Evolutionary conservation across 2,888 invertebrate species (phyloP).

Genomic region (Agriotes lineatus): DNA sequence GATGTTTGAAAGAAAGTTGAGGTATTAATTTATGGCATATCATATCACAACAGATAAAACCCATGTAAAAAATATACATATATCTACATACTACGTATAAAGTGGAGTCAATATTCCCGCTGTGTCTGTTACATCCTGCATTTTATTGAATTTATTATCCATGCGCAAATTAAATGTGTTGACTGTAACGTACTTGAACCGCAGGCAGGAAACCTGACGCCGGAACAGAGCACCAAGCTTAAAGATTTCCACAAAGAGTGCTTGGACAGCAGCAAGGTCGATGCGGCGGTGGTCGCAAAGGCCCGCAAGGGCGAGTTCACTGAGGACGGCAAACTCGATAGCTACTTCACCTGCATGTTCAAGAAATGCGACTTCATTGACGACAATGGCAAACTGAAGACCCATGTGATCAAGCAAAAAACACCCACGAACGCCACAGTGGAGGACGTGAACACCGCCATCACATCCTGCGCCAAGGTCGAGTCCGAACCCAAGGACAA

Average conservation of each 20-base stretch:
- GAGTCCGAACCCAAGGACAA: conserved; percentile 58
- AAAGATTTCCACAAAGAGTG: conserved; percentile 50
- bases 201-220: conserved; percentile 42
- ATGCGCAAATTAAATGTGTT: too few species aligned
- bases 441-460: conserved; percentile 9
- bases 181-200: too few species aligned
- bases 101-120: too few species aligned
- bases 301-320: conserved; percentile 63
- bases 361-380: conserved; percentile 66
- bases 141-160: too few species aligned
- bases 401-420: conserved; percentile 63
- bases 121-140: too few species aligned
- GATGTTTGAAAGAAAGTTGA: too few species aligned
- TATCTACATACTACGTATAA: too few species aligned
- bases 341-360: conserved; percentile 67
- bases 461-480: conserved; percentile 40
- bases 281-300: conserved; percentile 52
- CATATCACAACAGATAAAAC: too few species aligned
- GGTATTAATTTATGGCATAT: too few species aligned
- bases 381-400: conserved; percentile 51
- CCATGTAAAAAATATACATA: too few species aligned
- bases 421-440: conserved; percentile 55
- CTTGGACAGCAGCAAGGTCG: conserved; percentile 58
- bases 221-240: conserved; percentile 51
- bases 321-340: conserved; percentile 66